These are phyloP conservation scores for Hemicentrotus pulcherrimus DNA, from an alignment of 35 echinoderm and acorn worm genomes.

Conservation along the genomic window DNA sequence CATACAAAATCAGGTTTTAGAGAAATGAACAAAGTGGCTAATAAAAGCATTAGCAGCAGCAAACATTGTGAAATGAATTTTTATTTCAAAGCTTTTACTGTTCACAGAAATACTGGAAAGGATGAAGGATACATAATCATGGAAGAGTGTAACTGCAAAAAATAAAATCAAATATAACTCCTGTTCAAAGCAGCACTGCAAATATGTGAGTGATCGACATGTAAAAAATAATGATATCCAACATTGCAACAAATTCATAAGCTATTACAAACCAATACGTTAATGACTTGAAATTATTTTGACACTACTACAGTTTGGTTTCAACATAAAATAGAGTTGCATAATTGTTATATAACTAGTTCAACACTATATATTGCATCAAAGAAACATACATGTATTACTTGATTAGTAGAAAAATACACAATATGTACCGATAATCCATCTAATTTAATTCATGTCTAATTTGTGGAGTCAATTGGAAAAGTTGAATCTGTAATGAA, in stretches of 20 bases:
- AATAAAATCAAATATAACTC: conserved; percentile 18
- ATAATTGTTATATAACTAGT: not conserved
- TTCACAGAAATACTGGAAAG: not conserved
- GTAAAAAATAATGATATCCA: not conserved
- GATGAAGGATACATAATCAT: not conserved
- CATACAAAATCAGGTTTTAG: not conserved
- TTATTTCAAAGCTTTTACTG: not conserved
- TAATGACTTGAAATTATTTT: not conserved
- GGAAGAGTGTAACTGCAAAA: not conserved
- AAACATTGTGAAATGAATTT: not conserved
- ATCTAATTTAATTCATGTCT: too few species aligned
- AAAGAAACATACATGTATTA: not conserved
- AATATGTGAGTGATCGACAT: not conserved
- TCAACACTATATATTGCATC: conserved; percentile 18
- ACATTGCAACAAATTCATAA: not conserved
- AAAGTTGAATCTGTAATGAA: too few species aligned
- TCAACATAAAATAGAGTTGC: conserved; percentile 11
- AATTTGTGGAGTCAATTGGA: too few species aligned
- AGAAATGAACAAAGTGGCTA: not conserved
- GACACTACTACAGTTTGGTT: not conserved
- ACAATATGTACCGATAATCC: not conserved
- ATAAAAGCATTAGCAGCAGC: not conserved
- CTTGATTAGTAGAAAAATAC: not conserved
- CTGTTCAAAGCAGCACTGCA: not conserved
- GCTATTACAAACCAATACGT: not conserved